Evolutionary conservation across 2,888 invertebrate genomes (phyloP).

Genomic region (Gymnosoma rotundatum): DNA sequence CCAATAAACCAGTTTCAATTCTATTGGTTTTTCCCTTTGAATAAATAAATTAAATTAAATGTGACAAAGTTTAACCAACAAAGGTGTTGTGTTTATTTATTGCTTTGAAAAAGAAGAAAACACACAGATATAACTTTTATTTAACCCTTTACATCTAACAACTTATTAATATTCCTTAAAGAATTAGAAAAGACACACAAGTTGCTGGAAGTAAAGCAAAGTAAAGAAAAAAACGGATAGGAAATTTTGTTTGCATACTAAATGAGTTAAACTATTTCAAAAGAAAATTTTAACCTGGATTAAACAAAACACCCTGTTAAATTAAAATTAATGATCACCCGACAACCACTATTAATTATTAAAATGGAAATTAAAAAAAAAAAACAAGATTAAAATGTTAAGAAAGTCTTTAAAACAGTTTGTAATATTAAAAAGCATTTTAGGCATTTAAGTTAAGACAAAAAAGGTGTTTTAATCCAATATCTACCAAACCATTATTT

Average conservation of each 20-base stretch:
- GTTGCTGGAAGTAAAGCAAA: constrained; percentile 6
- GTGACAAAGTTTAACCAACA: constrained; percentile 70
- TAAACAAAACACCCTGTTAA: constrained; percentile 21
- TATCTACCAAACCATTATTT: not conserved
- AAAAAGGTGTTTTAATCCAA: not conserved
- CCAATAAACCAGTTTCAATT: constrained; percentile 35
- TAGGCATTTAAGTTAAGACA: not conserved
- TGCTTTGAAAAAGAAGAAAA: constrained; percentile 21
- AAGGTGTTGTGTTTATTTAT: constrained; percentile 45
- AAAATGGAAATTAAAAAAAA: not conserved
- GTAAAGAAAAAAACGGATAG: not conserved
- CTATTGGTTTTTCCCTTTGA: constrained; percentile 16
- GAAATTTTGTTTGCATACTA: constrained; percentile 57
- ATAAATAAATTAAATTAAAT: constrained; percentile 54
- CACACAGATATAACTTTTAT: not conserved
- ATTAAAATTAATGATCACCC: constrained; percentile 11
- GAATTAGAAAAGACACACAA: constrained; percentile 18
- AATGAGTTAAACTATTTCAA: constrained; percentile 9
- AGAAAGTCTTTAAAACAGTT: not conserved
- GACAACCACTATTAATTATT: not conserved
- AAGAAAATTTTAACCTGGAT: no score
- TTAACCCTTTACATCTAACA: constrained; percentile 42
- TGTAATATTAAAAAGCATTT: no score
- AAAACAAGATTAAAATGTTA: not conserved
- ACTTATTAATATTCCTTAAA: constrained; percentile 63